A percentile compares a stretch with the other conserved stretches of the same genome.
Conservation (phyloP, 2,797 vertebrate genomes). For the Coendou prehensilis region DNA sequence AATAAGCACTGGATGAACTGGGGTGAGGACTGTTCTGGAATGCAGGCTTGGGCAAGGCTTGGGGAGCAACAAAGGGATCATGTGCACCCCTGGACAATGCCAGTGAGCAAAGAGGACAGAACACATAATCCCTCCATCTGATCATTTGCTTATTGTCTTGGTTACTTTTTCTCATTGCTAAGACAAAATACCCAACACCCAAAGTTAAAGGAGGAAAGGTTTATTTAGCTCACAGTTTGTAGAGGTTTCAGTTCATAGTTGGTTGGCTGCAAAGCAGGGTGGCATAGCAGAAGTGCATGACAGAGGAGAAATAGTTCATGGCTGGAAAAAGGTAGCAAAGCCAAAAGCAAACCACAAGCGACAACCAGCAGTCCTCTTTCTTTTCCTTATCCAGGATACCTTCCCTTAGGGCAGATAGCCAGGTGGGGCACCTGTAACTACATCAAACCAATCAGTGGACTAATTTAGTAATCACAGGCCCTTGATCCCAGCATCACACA, state of each 20-base stretch:
- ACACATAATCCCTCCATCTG: background rate
- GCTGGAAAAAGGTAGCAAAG: background rate
- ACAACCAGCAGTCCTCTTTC: background rate
- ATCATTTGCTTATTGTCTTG: background rate
- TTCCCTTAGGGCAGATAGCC: background rate
- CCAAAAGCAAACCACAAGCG: background rate
- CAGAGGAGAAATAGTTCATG: background rate
- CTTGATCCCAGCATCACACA: background rate
- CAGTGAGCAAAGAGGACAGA: background rate
- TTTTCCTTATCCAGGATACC: background rate
- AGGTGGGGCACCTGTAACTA: background rate
- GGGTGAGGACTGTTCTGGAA: background rate
- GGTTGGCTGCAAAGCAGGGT: background rate
- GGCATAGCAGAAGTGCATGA: background rate
- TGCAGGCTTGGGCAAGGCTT: background rate
- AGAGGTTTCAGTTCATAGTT: background rate
- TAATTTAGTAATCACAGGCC: background rate
- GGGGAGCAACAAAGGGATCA: background rate
- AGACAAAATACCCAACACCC: background rate
- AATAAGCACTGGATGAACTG: background rate
- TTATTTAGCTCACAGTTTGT: background rate
- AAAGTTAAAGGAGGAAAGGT: background rate
- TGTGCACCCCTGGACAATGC: background rate
- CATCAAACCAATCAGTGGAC: background rate
- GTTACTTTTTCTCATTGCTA: background rate